A percentile compares a stretch with the other conserved stretches of the same genome.
phyloP scores from a whole-genome alignment of 2,888 invertebrate genomes.

The Diarsia rubi region DNA sequence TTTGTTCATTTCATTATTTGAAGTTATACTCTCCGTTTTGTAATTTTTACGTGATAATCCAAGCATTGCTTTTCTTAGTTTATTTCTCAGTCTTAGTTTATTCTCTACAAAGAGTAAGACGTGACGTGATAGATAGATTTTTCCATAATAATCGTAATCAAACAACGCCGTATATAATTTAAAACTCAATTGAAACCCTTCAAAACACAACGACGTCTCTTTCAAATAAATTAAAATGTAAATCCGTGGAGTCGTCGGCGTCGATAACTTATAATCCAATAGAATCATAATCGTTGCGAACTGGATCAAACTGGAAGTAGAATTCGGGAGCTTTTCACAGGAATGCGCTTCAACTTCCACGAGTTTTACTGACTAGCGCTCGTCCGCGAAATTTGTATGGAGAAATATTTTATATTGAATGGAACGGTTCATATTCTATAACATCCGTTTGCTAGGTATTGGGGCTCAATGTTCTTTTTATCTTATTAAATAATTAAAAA shows the following conservation, averaged over 20 bases:
- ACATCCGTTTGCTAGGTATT: not conserved
- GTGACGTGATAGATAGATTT: not conserved
- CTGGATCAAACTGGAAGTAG: conserved; percentile 35
- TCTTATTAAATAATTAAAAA: too few species aligned
- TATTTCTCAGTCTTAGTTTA: not conserved
- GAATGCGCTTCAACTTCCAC: conserved; percentile 22
- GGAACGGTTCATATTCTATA: not conserved
- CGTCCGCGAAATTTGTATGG: conserved; percentile 13
- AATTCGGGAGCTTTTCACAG: conserved; percentile 13
- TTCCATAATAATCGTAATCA: not conserved
- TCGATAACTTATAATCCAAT: conserved; percentile 48
- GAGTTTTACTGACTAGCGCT: conserved; percentile 3
- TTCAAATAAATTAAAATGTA: conserved; percentile 43
- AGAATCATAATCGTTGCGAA: conserved; percentile 48
- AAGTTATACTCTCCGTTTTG: not conserved
- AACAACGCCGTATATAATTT: not conserved
- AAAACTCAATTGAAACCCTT: conserved; percentile 10
- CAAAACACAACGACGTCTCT: conserved; percentile 19
- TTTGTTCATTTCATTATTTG: not conserved
- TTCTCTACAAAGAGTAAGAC: not conserved
- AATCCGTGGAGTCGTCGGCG: conserved; percentile 14
- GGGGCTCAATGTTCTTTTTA: not conserved
- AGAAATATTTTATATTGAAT: not conserved
- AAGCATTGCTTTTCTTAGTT: not conserved
- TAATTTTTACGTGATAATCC: not conserved